phyloP scores from a whole-genome alignment of 2,797 vertebrate species.

The Girardinus metallicus region DNA sequence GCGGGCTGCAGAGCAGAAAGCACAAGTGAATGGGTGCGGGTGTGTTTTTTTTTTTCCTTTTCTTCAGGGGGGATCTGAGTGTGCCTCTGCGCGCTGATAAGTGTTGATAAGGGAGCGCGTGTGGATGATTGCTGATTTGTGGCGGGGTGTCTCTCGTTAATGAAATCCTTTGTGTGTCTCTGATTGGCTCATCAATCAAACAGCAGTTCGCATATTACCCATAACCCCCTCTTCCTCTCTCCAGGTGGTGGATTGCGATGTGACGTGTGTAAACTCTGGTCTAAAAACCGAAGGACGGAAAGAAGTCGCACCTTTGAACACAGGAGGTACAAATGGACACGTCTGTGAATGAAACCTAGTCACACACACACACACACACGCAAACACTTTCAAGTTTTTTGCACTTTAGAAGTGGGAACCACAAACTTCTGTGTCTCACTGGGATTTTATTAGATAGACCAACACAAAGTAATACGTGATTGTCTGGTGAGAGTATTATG shows the following conservation, averaged over 20 bases:
- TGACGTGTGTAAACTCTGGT: constrained; percentile 33
- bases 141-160: constrained; percentile 81
- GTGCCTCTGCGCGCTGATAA: constrained; percentile 50
- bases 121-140: constrained; percentile 83
- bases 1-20: not conserved
- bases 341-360: not conserved
- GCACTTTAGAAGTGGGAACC: not conserved
- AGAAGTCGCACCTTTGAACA: not conserved
- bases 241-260: constrained; percentile 75
- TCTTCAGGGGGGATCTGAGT: constrained; percentile 4
- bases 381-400: not conserved
- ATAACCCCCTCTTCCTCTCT: constrained; percentile 72
- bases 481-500: not conserved
- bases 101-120: constrained; percentile 63
- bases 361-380: not conserved
- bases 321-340: not conserved
- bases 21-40: constrained; percentile 59
- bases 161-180: constrained; percentile 83
- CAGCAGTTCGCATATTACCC: constrained; percentile 73
- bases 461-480: not conserved
- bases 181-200: constrained; percentile 86
- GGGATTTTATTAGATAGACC: not conserved
- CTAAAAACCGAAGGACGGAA: constrained; percentile 4
- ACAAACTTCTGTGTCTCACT: not conserved
- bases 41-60: constrained; percentile 46